Base-by-base conservation (phyloP, 2,888 invertebrate species). In the Melanotus villosus region DNA sequence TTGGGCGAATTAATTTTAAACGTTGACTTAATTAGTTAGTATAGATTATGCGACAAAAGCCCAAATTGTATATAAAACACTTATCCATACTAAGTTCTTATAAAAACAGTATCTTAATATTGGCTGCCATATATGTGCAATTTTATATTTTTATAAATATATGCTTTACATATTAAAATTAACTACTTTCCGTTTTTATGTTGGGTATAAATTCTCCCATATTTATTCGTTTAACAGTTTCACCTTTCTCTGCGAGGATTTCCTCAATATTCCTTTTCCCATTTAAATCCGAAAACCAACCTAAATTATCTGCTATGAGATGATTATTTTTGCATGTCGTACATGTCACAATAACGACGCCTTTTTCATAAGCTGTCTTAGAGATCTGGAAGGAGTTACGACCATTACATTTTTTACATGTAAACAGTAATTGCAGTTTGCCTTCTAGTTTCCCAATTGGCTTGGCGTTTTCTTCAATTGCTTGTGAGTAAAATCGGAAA, bases 291-390 rank as follows among this genome's bases (percentile, higher is more conserved):
- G 90, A 87, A 82, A 98, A 99, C 98, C 98, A 99, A 73, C 94
- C 94, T 0, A 99, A 87, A 84, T 99, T 97, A 82, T 99, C 98
- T 0, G 98, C 98, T 74, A 99, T 98, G 19, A 99, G 87, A 85
- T 99, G 99, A 82, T 94, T 91, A 81, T 95, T 97, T 47, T 89
- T 85, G 81, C 98, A 98, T 0, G 93, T 93, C 60, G 90, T 90
- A 83, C 99, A 99, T 60, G 89, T 91, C 0, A 98, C 94, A 74
- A 99, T 95, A 0, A 99, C 96, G 9, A 99, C 93, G 10, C 99
- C 98, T 80, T 92, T 91, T 60, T 91, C 87, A 80, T 98, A 98
- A 0, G 96, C 93, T 14, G 89, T 80, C 85, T 95, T 96, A 0
- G 97, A 93, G 72, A 98, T 96, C 9, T 89, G 87, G 83, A 96